Conservation (phyloP, 2,797 vertebrate genomes). For the Scomberomorus guttatus region DNA sequence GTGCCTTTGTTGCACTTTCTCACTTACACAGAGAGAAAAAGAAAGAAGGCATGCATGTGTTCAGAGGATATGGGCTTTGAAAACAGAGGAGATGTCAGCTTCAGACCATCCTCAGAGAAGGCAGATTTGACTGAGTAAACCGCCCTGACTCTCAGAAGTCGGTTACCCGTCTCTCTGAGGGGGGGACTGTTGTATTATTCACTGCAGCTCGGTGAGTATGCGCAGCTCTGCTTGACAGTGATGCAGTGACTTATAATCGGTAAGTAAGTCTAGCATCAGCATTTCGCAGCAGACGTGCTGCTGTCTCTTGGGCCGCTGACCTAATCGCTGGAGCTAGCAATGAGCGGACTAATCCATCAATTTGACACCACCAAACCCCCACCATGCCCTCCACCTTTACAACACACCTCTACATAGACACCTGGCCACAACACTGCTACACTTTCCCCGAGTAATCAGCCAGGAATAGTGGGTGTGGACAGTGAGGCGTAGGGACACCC, state of each 20-base stretch:
- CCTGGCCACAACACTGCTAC: conserved; percentile 6
- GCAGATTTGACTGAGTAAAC: conserved; percentile 51
- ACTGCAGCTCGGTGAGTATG: conserved; percentile 27
- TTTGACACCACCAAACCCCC: conserved; percentile 69
- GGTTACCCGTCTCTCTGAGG: conserved; percentile 43
- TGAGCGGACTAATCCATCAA: conserved; percentile 82
- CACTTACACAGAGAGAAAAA: conserved; percentile 39
- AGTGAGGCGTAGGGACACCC: neutral
- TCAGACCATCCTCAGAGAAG: conserved; percentile 44
- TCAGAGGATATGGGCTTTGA: conserved; percentile 47
- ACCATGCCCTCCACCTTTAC: conserved; percentile 30
- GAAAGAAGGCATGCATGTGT: conserved; percentile 36
- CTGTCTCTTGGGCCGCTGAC: conserved; percentile 78
- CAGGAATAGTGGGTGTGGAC: neutral
- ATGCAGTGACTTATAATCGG: conserved; percentile 77
- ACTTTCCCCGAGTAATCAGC: conserved; percentile 1
- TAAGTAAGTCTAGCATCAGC: conserved; percentile 78
- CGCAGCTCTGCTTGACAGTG: conserved; percentile 54
- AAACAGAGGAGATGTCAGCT: conserved; percentile 40
- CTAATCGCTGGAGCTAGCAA: conserved; percentile 77
- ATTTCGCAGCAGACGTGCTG: conserved; percentile 70
- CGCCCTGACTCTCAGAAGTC: conserved; percentile 41
- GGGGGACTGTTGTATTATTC: conserved; percentile 53
- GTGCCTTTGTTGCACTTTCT: conserved; percentile 48
- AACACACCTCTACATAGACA: conserved; percentile 40